These are phyloP conservation scores for Melanotaenia trifasciata DNA, from an alignment of 2,797 vertebrate species.

Conservation along the genomic window DNA sequence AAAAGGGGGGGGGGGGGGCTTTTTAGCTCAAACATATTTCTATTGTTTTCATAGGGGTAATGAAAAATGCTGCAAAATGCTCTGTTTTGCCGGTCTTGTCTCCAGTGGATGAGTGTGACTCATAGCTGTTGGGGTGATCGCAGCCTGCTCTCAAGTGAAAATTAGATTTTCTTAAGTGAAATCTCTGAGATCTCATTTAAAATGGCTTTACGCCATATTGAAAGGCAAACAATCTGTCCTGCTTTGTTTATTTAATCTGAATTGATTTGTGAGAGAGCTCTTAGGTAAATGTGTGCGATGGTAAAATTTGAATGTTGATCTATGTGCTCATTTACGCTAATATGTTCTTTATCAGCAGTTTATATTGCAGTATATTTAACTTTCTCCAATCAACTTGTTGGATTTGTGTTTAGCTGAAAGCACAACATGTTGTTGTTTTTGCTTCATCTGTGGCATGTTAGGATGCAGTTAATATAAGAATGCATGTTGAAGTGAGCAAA, in stretches of 20 bases:
- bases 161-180: not conserved
- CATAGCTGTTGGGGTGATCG: constrained; percentile 32
- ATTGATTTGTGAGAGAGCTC: constrained; percentile 13
- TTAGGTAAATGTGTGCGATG: constrained; percentile 33
- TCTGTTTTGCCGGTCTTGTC: not conserved
- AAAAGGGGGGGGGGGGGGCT: no score
- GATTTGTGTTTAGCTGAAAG: not conserved
- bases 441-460: not conserved
- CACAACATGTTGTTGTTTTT: not conserved
- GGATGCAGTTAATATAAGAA: not conserved
- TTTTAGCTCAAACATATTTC: not conserved
- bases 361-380: not conserved
- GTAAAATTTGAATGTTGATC: constrained; percentile 22
- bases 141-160: constrained; percentile 13
- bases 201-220: not conserved
- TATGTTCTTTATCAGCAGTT: not conserved
- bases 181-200: constrained; percentile 5
- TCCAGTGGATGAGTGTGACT: constrained; percentile 44
- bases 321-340: not conserved
- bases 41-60: not conserved
- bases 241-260: constrained; percentile 12
- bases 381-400: not conserved
- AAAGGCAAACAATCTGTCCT: not conserved
- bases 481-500: not conserved
- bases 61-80: not conserved